These are phyloP conservation scores for Eremophila alpestris DNA, from an alignment of 2,797 vertebrate species.

Conservation along the genomic window DNA sequence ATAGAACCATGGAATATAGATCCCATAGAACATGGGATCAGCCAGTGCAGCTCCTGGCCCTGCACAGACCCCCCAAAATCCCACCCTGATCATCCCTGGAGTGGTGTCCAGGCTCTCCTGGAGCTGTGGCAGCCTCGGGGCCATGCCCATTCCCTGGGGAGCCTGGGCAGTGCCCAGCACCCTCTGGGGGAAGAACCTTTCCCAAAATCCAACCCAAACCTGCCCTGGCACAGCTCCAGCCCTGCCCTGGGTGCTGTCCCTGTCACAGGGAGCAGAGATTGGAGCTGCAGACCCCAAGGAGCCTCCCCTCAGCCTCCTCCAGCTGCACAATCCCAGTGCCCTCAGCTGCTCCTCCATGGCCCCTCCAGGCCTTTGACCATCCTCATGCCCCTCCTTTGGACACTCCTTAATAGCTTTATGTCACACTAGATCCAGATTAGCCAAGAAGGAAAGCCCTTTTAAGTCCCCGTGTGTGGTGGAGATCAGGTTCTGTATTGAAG, in stretches of 20 bases:
- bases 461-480: background rate
- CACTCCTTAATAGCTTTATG: background rate
- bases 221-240: background rate
- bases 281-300: background rate
- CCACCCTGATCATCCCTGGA: background rate
- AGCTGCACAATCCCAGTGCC: background rate
- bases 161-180: background rate
- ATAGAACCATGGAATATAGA: background rate
- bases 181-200: background rate
- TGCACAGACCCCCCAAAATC: background rate
- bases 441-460: background rate
- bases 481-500: background rate
- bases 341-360: background rate
- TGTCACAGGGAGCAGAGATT: background rate
- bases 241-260: background rate
- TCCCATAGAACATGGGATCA: too few relatives aligned
- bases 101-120: rapidly evolving
- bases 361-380: background rate
- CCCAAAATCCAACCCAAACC: rapidly evolving
- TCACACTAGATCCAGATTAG: background rate
- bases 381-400: background rate
- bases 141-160: background rate
- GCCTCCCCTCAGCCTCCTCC: background rate
- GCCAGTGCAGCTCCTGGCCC: background rate
- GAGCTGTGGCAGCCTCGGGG: background rate